Base-by-base conservation (phyloP, 2,888 invertebrate species). In the Torymus aiolomorphi region DNA sequence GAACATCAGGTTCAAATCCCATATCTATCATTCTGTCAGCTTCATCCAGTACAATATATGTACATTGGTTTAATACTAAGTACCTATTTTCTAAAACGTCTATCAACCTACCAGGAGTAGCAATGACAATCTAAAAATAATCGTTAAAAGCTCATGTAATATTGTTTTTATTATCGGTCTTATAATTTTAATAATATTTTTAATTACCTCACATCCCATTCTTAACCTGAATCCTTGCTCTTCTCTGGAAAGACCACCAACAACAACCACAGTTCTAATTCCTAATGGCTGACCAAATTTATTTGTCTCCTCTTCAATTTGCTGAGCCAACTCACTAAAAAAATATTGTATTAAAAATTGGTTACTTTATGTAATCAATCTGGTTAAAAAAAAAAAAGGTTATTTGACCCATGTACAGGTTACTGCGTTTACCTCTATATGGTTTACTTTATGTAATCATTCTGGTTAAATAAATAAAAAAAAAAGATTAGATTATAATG, bases 1-100 rank as follows among this genome's bases (percentile, higher is more conserved):
- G 98, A 0, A 99, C 99, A 87, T 97, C 97, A 24, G 98, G 97
- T 90, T 99, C 99, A 89, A 99, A 99, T 89, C 99, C 99, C 97
- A 99, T 98, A 93, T 99, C 99, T 91, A 99, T 98, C 99, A 99
- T 99, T 88, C 98, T 94, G 92, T 99, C 99, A 52, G 99, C 99
- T 92, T 98, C 97, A 87, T 97, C 97, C 73, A 97, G 92, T 4
- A 97, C 98, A 80, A 99, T 98, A 90, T 99, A 99, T 0, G 99
- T 99, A 91, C 99, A 99, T 88, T 99, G 97, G 90, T 96, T 97
- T 16, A 99, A 92, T 11, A 99, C 98, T 83, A 99, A 92, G 90
- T 99, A 99, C 80, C 98, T 94, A 91, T 99, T 99, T 91, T 99
- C 99, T 82, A 99, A 91, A 0, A 99, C 99, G 91, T 99, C 99